These are phyloP conservation scores for Tetramorium alpestre DNA, from an alignment of 1,140 invertebrate genomes.

Conservation along the genomic window DNA sequence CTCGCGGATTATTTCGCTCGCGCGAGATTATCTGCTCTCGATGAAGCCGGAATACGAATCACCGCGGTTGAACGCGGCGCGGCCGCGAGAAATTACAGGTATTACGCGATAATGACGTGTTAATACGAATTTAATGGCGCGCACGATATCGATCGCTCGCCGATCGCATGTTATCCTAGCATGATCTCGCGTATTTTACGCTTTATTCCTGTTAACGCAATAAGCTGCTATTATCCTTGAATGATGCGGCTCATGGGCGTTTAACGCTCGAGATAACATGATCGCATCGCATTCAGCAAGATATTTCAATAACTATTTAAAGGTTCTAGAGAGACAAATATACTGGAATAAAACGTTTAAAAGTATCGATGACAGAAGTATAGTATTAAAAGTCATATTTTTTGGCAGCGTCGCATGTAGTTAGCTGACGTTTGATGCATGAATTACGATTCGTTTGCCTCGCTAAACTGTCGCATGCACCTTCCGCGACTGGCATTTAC, in stretches of 20 bases:
- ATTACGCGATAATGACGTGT: constrained; percentile 55
- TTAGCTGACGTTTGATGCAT: constrained; percentile 7
- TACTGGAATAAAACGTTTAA: not conserved
- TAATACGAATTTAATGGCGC: constrained; percentile 42
- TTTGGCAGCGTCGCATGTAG: not conserved
- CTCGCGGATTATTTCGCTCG: constrained; percentile 71
- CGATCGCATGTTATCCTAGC: not conserved
- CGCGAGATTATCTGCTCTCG: constrained; percentile 65
- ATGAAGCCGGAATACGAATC: constrained; percentile 59
- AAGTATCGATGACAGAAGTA: not conserved
- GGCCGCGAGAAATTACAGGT: constrained; percentile 26
- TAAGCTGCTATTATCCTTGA: constrained; percentile 29
- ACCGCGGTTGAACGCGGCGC: not conserved
- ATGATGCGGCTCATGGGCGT: not conserved
- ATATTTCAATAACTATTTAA: constrained; percentile 19
- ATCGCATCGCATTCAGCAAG: not conserved
- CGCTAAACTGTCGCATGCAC: constrained; percentile 23
- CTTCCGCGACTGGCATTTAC: not conserved
- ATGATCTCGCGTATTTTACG: constrained; percentile 8
- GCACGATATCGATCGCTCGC: constrained; percentile 20
- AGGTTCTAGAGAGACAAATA: not conserved
- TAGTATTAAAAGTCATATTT: not conserved
- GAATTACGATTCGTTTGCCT: not conserved
- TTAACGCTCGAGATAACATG: not conserved
- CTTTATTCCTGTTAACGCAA: constrained; percentile 38